phyloP scores from a whole-genome alignment of 2,797 vertebrate species.

The Sebastolobus alascanus region DNA sequence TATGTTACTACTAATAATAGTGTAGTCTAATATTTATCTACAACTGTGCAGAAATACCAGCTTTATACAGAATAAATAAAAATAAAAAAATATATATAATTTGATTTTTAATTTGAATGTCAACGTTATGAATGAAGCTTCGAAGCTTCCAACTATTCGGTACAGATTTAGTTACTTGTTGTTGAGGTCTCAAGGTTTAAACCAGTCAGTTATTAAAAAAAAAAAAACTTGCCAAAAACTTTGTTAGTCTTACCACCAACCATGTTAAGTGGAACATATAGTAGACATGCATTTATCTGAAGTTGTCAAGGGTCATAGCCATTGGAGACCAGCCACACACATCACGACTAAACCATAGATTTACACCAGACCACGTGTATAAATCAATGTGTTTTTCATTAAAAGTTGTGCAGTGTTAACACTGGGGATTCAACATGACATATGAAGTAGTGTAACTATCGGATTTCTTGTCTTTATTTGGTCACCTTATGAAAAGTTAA shows the following conservation, averaged over 20 bases:
- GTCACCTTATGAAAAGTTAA: constrained; percentile 51
- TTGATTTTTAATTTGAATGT: no score
- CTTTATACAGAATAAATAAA: no score
- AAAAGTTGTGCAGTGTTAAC: constrained; percentile 13
- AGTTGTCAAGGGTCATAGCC: neutral
- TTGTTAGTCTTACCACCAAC: neutral
- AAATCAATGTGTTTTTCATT: constrained; percentile 35
- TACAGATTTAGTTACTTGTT: neutral
- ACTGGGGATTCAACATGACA: constrained; percentile 29
- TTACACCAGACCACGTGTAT: neutral
- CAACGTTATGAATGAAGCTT: neutral
- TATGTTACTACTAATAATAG: neutral
- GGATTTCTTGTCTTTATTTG: constrained; percentile 38
- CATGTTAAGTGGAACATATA: neutral
- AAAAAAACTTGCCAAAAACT: neutral
- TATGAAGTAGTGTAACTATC: constrained; percentile 30
- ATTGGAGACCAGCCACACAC: neutral
- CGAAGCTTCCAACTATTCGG: neutral
- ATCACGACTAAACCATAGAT: neutral
- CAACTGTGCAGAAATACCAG: no score
- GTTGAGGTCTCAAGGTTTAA: neutral
- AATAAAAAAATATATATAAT: no score
- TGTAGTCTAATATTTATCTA: no score
- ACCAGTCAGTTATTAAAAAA: neutral
- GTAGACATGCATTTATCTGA: neutral